Evolutionary conservation across 2,797 vertebrate species (phyloP), one percentile per base, ranked within the genome.

Genomic region (Adelosebastes latens): DNA sequence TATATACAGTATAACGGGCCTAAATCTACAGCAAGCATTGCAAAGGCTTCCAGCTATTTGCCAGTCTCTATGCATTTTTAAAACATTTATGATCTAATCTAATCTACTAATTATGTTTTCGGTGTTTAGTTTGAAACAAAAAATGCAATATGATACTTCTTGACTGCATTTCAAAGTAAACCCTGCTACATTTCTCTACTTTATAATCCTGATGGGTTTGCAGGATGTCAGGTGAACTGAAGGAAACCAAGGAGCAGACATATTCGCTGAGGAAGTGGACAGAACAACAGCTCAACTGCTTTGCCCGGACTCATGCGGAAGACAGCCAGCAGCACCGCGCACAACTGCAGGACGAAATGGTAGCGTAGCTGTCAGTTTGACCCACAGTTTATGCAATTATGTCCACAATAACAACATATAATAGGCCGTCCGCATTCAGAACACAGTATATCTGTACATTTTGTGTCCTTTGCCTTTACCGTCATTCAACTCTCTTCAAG

Each of bases 201-300:
- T 11, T 65, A 34, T 62, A 8, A 70, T 55, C 14, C 8, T 72
- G 22, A 4, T 66, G n/a, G 42, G 18, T 68, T 68, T 84, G 27
- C 87, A 98, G 97, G 89, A 87, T 94, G 83, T 95, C 87, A 53
- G 81, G 62, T 24, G 72, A 90, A 46, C 72, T 96, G 59, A 94
- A 80, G 71, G 86, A 95, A 55, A 53, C 95, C 27, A 94, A 85
- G 36, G 92, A 95, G 67, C 94, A 96, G 90, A 52, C 90, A 1
- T 87, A 92, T 55, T 93, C 78, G 8, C 91, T 96, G 73, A 93
- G 68, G 63, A 95, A 88, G 72, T 95, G 95, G 96, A 91, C 87
- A 25, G 95, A 97, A 79, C 87, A 34, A 0, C 93, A 94, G 75
- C 18, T 97, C 77, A 81, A 84, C 39, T 86, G n/a, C 59, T 88